Percentiles rank a stretch among this genome's conserved stretches.
Conservation (phyloP, 2,797 vertebrate genomes). For the Craterocephalus amniculus region DNA sequence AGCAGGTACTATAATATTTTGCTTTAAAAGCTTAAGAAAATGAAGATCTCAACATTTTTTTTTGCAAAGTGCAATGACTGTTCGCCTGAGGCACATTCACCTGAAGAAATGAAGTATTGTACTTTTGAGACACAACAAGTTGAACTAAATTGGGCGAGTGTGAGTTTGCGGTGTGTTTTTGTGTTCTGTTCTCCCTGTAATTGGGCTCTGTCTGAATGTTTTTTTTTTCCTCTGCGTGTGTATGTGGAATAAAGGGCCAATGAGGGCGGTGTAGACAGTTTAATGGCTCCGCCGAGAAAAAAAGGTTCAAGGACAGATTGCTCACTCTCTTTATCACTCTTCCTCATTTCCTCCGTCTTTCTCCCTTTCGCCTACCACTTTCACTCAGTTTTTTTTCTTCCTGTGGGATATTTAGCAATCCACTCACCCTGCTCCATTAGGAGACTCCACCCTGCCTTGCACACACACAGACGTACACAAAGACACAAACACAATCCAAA, state of each 20-base stretch:
- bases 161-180: constrained; percentile 40
- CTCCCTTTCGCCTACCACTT: constrained; percentile 35
- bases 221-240: constrained; percentile 39
- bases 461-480: constrained; percentile 35
- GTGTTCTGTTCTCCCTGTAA: constrained; percentile 58
- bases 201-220: constrained; percentile 63
- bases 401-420: constrained; percentile 74
- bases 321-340: constrained; percentile 64
- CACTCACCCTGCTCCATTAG: constrained; percentile 74
- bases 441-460: constrained; percentile 59
- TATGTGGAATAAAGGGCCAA: constrained; percentile 45
- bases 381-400: constrained; percentile 59
- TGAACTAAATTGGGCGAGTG: constrained; percentile 53
- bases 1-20: constrained; percentile 23
- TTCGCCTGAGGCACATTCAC: constrained; percentile 48
- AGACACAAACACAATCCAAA: constrained; percentile 31
- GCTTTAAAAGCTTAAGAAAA: constrained; percentile 29
- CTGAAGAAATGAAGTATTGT: constrained; percentile 55
- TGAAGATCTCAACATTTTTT: constrained; percentile 2
- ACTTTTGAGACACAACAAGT: constrained; percentile 37
- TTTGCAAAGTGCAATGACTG: constrained; percentile 34
- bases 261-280: constrained; percentile 61
- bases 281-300: constrained; percentile 73
- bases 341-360: constrained; percentile 39
- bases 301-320: constrained; percentile 74